Percentiles rank a stretch among this genome's conserved stretches.
Evolutionary conservation across 2,113 vertebrate species (phyloP).

Genomic region (Bubo scandiacus): DNA sequence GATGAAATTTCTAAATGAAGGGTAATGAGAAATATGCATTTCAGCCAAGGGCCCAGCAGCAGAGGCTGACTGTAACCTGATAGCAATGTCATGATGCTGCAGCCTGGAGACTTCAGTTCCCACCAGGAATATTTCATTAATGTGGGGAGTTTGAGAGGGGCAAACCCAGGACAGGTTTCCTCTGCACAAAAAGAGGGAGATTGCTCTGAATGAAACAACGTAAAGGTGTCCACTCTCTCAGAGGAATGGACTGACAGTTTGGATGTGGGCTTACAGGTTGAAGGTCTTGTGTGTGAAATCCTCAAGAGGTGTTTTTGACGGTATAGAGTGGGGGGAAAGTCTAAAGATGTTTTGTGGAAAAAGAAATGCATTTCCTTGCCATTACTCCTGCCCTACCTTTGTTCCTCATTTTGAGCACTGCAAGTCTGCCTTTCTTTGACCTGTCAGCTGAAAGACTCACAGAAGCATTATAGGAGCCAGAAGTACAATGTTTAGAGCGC

Average conservation of each 20-base stretch:
- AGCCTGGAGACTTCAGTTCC: not conserved
- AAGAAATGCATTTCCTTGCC: not conserved
- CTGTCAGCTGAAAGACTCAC: not conserved
- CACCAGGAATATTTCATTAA: not conserved
- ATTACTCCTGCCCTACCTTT: not conserved
- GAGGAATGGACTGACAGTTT: not conserved
- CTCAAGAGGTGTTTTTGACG: not conserved
- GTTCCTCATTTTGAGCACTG: not conserved
- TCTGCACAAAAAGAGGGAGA: not conserved
- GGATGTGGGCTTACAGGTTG: not conserved
- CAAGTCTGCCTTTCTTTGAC: not conserved
- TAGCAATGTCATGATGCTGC: not conserved
- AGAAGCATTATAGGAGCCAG: not conserved
- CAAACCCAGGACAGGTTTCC: not conserved
- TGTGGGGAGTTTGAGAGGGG: not conserved
- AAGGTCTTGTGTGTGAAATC: not conserved
- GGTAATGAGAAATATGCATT: not conserved
- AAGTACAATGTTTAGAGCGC: not conserved
- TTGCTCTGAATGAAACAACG: not conserved
- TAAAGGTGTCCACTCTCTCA: not conserved
- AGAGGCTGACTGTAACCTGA: not conserved
- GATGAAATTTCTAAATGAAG: not conserved
- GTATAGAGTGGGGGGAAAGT: not conserved
- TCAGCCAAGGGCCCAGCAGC: not conserved
- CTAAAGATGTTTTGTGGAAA: not conserved